A percentile compares a stretch with the other conserved stretches of the same genome.
These are phyloP conservation scores for Charina bottae DNA, from an alignment of 2,113 vertebrate genomes.

Conservation along the genomic window DNA sequence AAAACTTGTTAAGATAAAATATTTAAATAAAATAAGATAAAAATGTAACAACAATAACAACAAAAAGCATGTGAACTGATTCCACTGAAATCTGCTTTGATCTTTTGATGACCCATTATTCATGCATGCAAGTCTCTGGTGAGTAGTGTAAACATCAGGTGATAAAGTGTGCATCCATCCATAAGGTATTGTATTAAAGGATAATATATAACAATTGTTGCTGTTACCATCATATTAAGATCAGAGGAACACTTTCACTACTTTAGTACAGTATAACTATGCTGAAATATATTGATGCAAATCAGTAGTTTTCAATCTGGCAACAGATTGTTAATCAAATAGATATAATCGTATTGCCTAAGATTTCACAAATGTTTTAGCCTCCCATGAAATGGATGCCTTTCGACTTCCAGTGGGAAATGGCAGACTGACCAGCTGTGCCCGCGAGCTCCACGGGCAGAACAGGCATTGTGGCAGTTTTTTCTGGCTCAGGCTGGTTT, in stretches of 20 bases:
- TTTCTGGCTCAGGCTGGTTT: too few relatives aligned
- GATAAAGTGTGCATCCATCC: not conserved
- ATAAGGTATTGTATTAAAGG: not conserved
- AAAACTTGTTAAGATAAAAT: not conserved
- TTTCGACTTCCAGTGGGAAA: too few relatives aligned
- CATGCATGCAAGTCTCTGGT: not conserved
- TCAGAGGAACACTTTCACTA: not conserved
- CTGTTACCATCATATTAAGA: not conserved
- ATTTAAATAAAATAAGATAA: not conserved
- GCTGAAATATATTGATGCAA: not conserved
- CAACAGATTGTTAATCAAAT: not conserved
- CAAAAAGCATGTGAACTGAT: not conserved
- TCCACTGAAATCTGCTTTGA: not conserved
- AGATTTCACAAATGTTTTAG: not conserved
- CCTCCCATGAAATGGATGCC: not conserved
- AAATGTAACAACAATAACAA: not conserved
- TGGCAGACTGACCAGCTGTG: too few relatives aligned
- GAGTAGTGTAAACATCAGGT: not conserved
- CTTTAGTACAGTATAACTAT: not conserved
- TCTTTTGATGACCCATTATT: not conserved
- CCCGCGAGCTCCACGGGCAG: too few relatives aligned
- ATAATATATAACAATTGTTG: not conserved
- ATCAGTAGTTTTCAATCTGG: not conserved
- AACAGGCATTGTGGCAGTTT: too few relatives aligned
- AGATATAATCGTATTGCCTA: not conserved